phyloP scores from a whole-genome alignment of 1,140 invertebrate species.

The Heliothis virescens region DNA sequence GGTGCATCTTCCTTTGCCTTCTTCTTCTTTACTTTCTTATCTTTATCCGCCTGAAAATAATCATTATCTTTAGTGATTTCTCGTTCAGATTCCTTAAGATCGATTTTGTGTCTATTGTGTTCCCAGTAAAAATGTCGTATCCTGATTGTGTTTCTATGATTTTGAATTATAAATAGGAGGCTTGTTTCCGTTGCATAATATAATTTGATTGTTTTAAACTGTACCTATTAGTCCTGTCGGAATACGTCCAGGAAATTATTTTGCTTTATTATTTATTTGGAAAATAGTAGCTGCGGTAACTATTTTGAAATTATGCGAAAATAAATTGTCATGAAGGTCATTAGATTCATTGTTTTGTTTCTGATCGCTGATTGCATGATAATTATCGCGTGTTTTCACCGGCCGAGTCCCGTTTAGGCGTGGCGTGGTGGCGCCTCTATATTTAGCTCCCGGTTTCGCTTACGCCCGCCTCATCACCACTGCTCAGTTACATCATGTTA shows the following conservation, averaged over 20 bases:
- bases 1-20: constrained; percentile 90
- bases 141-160: no score
- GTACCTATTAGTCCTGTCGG: no score
- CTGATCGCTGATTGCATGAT: background rate
- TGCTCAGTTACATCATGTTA: constrained; percentile 65
- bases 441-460: constrained; percentile 69
- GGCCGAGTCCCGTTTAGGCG: constrained; percentile 65
- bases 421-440: constrained; percentile 62
- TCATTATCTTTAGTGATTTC: background rate
- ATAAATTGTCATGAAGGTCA: no score
- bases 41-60: constrained; percentile 88
- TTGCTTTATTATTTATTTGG: no score
- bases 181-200: no score
- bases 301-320: no score
- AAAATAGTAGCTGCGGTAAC: no score
- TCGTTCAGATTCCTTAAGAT: background rate
- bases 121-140: background rate
- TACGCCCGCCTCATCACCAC: constrained; percentile 54
- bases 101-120: background rate
- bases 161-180: no score
- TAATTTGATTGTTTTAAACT: no score
- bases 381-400: constrained; percentile 53
- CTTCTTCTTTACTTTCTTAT: constrained; percentile 94
- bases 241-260: no score
- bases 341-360: background rate